These are phyloP conservation scores for Mythimna impura DNA, from an alignment of 2,888 invertebrate genomes.

Conservation along the genomic window DNA sequence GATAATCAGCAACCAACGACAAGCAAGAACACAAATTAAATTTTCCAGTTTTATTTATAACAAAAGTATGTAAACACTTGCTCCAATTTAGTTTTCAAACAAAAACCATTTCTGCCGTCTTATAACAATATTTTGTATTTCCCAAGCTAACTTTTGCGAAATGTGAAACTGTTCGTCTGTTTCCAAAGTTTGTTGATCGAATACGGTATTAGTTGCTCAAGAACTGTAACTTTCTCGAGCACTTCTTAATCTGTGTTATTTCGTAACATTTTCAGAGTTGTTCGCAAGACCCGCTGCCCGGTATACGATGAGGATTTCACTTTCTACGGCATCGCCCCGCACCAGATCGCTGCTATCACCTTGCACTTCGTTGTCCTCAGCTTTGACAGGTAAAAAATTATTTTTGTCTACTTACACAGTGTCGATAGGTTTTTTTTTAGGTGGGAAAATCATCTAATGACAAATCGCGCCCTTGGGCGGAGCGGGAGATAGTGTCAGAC, in stretches of 20 bases:
- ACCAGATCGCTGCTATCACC: slow-evolving; percentile 96
- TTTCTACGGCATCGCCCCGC: slow-evolving; percentile 97
- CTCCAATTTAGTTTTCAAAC: neutral
- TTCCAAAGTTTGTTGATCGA: slow-evolving; percentile 5
- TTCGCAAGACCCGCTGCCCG: slow-evolving; percentile 98
- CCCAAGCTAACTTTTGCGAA: neutral
- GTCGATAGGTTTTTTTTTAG: no score
- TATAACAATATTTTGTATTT: neutral
- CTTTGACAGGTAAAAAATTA: slow-evolving; percentile 94
- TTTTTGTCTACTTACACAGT: no score
- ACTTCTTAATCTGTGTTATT: neutral
- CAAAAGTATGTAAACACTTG: no score
- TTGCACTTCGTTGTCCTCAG: slow-evolving; percentile 98
- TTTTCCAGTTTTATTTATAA: neutral
- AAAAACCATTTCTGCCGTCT: neutral
- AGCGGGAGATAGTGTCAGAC: no score
- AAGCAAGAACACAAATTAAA: neutral
- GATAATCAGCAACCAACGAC: no score
- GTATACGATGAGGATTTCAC: slow-evolving; percentile 99
- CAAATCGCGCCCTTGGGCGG: no score
- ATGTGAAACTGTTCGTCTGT: neutral
- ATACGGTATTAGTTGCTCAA: neutral
- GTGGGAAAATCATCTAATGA: no score
- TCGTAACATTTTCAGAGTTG: slow-evolving; percentile 91
- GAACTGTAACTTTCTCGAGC: neutral